Evolutionary conservation across 2,113 vertebrate genomes (phyloP), one percentile per base, ranked within the genome.

Genomic region (Acanthochromis polyacanthus): DNA sequence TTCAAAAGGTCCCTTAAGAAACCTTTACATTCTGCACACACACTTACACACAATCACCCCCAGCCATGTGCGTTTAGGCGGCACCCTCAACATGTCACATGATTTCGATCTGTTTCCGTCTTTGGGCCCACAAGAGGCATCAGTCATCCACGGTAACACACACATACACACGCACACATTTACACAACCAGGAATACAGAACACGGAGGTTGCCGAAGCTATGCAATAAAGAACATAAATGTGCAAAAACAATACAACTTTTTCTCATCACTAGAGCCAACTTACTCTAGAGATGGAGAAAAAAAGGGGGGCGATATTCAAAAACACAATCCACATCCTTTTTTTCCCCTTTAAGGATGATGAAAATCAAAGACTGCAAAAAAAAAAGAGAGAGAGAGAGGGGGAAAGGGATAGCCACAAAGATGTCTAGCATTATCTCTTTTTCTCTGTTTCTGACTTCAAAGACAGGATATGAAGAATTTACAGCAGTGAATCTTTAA

Each of bases 391-490:
- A 32, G 30, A 71, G 46, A 53, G n/a, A n/a, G n/a, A n/a, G n/a
- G 46, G 45, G 73, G 78, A 82, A 78, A 64, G 59, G 65, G 60
- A 63, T 68, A n/a, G 57, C 64, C 75, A 65, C 75, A 87, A 78
- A 86, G 64, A 89, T 80, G 71, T 83, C 63, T 72, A 20, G 80
- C 48, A 82, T 90, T 82, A 90, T 88, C 74, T 68, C 62, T 90
- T 88, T 91, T 89, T 20, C 82, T 78, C 74, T 71, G 25, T 83
- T 25, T 84, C 85, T 61, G 36, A 90, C 91, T 94, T 95, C 88
- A 94, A 94, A 94, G 90, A 72, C 12, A 46, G 88, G 83, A 92
- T 92, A 94, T 94, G 87, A 93, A 94, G 90, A 93, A 94, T 93
- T 93, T 91, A 95, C 85, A 84, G 85, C 85, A 51, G 82, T 88